Evolutionary conservation across 2,113 vertebrate genomes (phyloP), one percentile per base, ranked within the genome.

Genomic region (Globicephala melas): DNA sequence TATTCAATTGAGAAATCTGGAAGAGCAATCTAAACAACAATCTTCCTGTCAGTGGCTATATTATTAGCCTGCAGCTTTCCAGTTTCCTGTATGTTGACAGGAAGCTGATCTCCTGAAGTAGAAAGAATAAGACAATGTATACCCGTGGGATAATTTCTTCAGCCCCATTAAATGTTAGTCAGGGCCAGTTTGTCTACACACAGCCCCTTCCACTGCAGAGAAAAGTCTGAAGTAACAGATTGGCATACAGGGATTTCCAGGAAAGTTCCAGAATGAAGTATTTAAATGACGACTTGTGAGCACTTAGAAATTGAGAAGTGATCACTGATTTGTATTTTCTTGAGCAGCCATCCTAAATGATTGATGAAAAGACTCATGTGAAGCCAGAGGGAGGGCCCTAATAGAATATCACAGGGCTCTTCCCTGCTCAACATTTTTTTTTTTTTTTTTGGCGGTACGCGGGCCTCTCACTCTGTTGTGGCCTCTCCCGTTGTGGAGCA

Each of bases 1-100:
- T 95, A 96, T 77, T 90, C 97, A 97, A 82, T 82, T 73, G 96
- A 95, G 96, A 89, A 82, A 97, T 93, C 76, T 63, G 50, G 53
- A 77, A 50, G 62, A n/a, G 26, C 93, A 62, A 86, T 85, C 81
- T 67, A 91, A 84, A 96, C 81, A 94, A 91, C 91, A 50, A 94
- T 93, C 93, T 96, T 96, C 96, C 93, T 97, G 95, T 97, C 96
- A 94, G 77, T 44, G 63, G 14, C 81, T 93, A 0, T 81, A 71
- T 96, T 67, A 97, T 96, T 94, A 97, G 85, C 80, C 80, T 15
- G n/a, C 41, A 76, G 91, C 74, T 90, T 85, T 63, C 84, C 91
- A 68, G 79, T 47, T 94, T 88, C 60, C 89, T 93, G 15, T 6
- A 41, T 82, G 88, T 79, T 85, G 96, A 97, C 91, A 97, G 90